Evolutionary conservation across 2,113 vertebrate genomes (phyloP), one percentile per base, ranked within the genome.

Genomic region (Phodopus roborovskii): DNA sequence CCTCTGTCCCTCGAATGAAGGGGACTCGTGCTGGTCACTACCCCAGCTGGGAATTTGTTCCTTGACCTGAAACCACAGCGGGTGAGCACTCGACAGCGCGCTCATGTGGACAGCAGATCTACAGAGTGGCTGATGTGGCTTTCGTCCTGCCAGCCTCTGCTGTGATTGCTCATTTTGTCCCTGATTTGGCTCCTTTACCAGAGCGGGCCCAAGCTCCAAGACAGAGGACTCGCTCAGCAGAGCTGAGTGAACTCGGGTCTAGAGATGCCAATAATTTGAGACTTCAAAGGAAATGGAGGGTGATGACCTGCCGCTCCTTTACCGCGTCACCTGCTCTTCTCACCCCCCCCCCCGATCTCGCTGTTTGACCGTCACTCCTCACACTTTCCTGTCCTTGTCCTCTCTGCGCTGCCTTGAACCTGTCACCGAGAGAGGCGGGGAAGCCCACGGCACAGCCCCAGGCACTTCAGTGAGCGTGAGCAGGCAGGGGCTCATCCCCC

Each of bases 81-180:
- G 48, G 60, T 7, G n/a, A 42, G 56, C 13, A 0, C 42, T 58
- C 56, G 17, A 11, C 2, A 0, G 28, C 30, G 16, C 19, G 6
- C 82, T 77, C 90, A 2, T 1, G 13, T 1, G 9, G 28, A 4
- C 1, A 15, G 26, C 26, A 19, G 81, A 74, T 60, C 56, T 78
- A 17, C 39, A 26, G 36, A 11, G 28, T 12, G 7, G 26, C 82
- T 17, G 0, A 1, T 8, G 11, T 84, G 85, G 85, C 19, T 39
- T 75, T 92, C 53, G 39, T 73, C 90, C 92, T 62, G 20, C n/a
- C n/a, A 53, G 58, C 39, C 42, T 58, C 88, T 42, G 3, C 39
- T 53, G 28, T 24, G n/a, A 22, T 81, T 56, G 39, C 73, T 74
- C 64, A 62, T 20, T 79, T 42, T 84, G 91, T n/a, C 71, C 45